Base-by-base conservation (phyloP, 2,113 vertebrate genomes). In the Anser cygnoides region DNA sequence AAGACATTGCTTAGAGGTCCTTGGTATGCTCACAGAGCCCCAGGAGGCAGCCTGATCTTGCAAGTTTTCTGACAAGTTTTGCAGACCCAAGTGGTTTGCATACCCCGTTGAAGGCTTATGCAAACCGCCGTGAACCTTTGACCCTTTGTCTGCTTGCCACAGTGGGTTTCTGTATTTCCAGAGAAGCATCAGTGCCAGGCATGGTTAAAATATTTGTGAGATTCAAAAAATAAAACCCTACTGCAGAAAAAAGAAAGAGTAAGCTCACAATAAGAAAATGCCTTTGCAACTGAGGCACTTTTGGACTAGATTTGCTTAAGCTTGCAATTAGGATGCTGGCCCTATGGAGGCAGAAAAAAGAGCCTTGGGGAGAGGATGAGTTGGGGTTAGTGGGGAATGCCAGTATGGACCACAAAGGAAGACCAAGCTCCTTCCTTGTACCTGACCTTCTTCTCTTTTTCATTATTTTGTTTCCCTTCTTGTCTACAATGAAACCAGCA, bases 11-110 rank as follows among this genome's bases (percentile, higher is more conserved):
- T 93, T n/a, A 66, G 54, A 66, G 43, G 35, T 46, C 92, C 18
- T 84, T 75, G 73, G 83, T 90, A 17, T 1, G 3, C 58, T 68
- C 72, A n/a, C 54, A 84, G 68, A 78, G 43, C 16, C 68, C 31
- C 72, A 79, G 58, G 52, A 87, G 57, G 31, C 43, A 89, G 29
- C 12, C 43, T 90, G 88, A 66, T 18, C 86, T 84, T 89, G n/a
- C 37, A 93, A 76, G 35, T 68, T 43, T 73, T 87, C 81, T 62
- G 58, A 43, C 35, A 87, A 93, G 37, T 89, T 78, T 92, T 94
- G 58, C 71, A 79, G 65, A 71, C 37, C 67, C n/a, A 82, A 1
- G 13, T 70, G 66, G 57, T 93, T 90, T 95, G 26, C 52, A 62
- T 46, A 62, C 21, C 14, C 33, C 29, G 14, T 58, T 55, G 62